phyloP scores from a whole-genome alignment of 2,888 invertebrate genomes.

The Molorchus minor region DNA sequence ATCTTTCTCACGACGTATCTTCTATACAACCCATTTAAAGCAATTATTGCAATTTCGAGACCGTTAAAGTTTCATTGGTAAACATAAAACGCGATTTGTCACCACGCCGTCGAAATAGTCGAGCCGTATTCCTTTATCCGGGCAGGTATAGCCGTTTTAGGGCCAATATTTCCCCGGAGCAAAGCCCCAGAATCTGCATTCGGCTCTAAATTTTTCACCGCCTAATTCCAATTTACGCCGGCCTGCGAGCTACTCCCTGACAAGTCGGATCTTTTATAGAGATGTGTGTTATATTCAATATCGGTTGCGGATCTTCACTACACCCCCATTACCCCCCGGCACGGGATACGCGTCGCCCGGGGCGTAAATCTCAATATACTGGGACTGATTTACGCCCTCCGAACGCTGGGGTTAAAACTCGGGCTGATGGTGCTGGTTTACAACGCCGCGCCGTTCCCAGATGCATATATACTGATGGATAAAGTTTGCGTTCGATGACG shows the following conservation, averaged over 20 bases:
- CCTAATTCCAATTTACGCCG: constrained; percentile 55
- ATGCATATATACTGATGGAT: constrained; percentile 29
- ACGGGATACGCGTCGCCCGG: constrained; percentile 37
- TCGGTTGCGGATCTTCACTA: constrained; percentile 51
- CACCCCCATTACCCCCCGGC: constrained; percentile 36
- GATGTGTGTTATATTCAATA: constrained; percentile 58
- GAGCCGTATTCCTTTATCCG: constrained; percentile 12
- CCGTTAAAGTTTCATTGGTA: constrained; percentile 45
- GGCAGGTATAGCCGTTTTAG: constrained; percentile 33
- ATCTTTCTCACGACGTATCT: no score
- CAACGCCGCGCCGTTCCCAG: no score
- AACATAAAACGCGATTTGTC: constrained; percentile 50
- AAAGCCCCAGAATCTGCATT: constrained; percentile 56
- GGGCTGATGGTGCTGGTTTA: constrained; percentile 18
- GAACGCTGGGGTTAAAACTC: constrained; percentile 33
- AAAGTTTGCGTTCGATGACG: no score
- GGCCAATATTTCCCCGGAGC: constrained; percentile 52
- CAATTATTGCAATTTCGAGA: constrained; percentile 42
- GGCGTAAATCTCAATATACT: constrained; percentile 49
- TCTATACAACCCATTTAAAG: constrained; percentile 30
- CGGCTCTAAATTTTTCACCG: constrained; percentile 54
- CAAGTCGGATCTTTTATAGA: constrained; percentile 56
- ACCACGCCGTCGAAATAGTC: constrained; percentile 41
- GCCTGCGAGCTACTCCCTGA: constrained; percentile 52
- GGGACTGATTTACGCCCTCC: constrained; percentile 43